Evolutionary conservation across 2,113 vertebrate genomes (phyloP).

Genomic region (Phyllostomus discolor): DNA sequence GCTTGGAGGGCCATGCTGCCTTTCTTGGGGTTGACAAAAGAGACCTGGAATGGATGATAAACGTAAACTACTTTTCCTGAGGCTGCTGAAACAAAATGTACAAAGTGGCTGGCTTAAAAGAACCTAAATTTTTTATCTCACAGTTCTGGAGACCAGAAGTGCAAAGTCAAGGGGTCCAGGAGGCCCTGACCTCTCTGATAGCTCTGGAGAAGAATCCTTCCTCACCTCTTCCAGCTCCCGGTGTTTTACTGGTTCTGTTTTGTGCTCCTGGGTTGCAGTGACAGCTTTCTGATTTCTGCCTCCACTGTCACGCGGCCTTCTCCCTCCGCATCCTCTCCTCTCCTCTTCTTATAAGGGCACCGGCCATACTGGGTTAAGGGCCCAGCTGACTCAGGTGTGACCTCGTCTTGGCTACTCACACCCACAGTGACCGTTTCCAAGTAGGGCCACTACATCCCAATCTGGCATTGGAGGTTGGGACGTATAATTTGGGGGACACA

Average conservation of each 20-base stretch:
- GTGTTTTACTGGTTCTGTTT: rapidly evolving
- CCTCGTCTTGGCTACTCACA: neutral
- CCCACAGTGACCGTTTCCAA: neutral
- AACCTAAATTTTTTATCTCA: rapidly evolving
- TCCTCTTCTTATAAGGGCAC: neutral
- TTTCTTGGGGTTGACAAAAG: neutral
- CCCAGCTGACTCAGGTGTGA: neutral
- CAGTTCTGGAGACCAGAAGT: no score
- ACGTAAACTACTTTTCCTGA: neutral
- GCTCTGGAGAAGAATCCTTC: rapidly evolving
- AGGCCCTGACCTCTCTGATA: neutral
- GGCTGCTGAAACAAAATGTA: neutral
- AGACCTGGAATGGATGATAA: no score
- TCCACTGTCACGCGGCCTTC: rapidly evolving
- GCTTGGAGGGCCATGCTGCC: no score
- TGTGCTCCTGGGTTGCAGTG: no score
- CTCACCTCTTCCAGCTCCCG: no score
- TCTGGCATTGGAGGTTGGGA: neutral
- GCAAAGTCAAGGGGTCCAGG: no score
- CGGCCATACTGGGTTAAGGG: neutral
- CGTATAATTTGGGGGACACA: neutral
- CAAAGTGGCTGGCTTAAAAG: neutral
- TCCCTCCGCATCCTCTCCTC: neutral
- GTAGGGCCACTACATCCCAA: neutral
- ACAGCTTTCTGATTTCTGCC: neutral